These are phyloP conservation scores for Macrostomum lignano DNA, from an alignment of 1,140 invertebrate species.

Conservation along the genomic window DNA sequence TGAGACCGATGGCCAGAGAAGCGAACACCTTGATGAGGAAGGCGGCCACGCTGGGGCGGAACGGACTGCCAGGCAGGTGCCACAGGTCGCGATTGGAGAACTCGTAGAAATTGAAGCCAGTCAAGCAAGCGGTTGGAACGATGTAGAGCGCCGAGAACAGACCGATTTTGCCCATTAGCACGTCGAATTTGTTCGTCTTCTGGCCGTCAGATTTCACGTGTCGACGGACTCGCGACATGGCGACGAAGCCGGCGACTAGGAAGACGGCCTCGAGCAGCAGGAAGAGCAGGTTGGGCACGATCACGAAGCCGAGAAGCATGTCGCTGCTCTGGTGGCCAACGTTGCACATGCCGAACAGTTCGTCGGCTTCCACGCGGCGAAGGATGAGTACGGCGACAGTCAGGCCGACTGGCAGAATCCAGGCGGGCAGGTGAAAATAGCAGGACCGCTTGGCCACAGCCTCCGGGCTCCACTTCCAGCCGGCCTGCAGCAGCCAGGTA, in stretches of 20 bases:
- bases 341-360: conserved; percentile 57
- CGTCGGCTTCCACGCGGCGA: conserved; percentile 37
- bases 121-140: conserved; percentile 31
- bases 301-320: conserved; percentile 32
- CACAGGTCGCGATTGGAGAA: conserved; percentile 31
- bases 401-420: conserved; percentile 52
- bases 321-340: conserved; percentile 53
- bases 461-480: conserved; percentile 55
- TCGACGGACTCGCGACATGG: conserved; percentile 26
- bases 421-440: conserved; percentile 49
- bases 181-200: conserved; percentile 27
- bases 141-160: conserved; percentile 33
- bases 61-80: no score
- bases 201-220: conserved; percentile 21
- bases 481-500: conserved; percentile 54
- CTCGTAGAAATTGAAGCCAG: conserved; percentile 34
- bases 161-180: conserved; percentile 29
- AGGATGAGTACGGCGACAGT: conserved; percentile 59
- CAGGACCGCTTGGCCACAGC: conserved; percentile 48
- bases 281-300: conserved; percentile 30
- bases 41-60: no score
- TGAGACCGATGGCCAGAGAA: conserved; percentile 33
- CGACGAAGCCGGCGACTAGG: conserved; percentile 31
- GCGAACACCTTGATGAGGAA: conserved; percentile 37
- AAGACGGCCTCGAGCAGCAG: conserved; percentile 28